Base-by-base conservation (phyloP, 2,888 invertebrate genomes). In the Litoditis marina region DNA sequence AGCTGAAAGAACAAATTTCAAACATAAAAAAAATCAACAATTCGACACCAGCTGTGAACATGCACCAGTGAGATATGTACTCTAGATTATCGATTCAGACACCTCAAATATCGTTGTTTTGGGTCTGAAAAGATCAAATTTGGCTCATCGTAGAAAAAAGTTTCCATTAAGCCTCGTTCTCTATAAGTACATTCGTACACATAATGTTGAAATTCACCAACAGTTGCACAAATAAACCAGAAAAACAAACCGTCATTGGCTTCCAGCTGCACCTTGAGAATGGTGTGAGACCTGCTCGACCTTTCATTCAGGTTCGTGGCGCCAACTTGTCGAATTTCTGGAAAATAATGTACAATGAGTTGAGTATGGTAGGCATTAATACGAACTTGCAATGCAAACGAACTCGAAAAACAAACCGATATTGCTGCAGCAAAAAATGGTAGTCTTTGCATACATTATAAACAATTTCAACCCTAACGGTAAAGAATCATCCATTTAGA, bases 231-330 rank as follows among this genome's bases (percentile, higher is more conserved):
- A 51, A 51, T 11, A 11, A 51, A 13, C 19, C n/a, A 16, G 25
- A 31, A 5, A 34, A 22, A 59, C 27, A 19, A 34, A 59, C 50
- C 28, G 16, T 54, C 32, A n/a, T 39, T 52, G 11, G 63, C 44
- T 36, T 63, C 63, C 6, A 63, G 22, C 2, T 47, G 31, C 6
- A 63, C 28, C 27, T 47, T 51, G 16, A 58, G 36, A 13, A 63
- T 63, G n/a, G 52, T 47, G 31, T 63, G 63, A 19, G 63, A 63
- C 2, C 63, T 22, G 28, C 55, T 55, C 11, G 58, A 58, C 16
- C 51, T 19, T 5, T 63, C 58, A 30, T 63, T 63, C 27, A 63
- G 30, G 13, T 52, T 49, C 2, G 63, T 63, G 3, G 25, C 27
- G 16, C 28, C 57, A 13, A 52, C 53, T 16, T 55, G 42, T 46